Evolutionary conservation across 2,113 vertebrate genomes (phyloP), one percentile per base, ranked within the genome.

Genomic region (Calyptommatus sinebrachiatus): DNA sequence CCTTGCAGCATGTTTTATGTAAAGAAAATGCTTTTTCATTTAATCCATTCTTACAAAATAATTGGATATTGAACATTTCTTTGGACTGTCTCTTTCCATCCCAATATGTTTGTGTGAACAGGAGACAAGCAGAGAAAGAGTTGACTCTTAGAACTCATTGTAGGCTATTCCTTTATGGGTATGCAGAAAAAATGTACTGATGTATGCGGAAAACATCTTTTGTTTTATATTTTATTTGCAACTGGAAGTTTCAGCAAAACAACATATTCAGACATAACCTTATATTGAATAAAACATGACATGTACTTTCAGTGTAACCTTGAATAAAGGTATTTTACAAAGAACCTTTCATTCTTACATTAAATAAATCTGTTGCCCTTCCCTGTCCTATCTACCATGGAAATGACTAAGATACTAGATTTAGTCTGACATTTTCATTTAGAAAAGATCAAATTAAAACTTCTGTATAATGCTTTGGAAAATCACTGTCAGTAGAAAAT

Each of bases 81-180:
- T 82, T 45, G 12, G 0, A 3, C 6, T 75, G 1, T 24, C 22
- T 9, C 67, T 35, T 0, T 74, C 3, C 9, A 71, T 71, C 1
- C 24, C 4, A 26, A 0, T 0, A 31, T 8, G 41, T 83, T 82
- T 78, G 18, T 9, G 66, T n/a, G 12, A 14, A 11, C 1, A 62
- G 5, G 66, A 67, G 7, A 45, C 48, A 1, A 8, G 2, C 1
- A 29, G 67, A 3, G 76, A 16, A n/a, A 41, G 14, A 65, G 14
- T 26, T 73, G 31, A 29, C 1, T 29, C 8, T 61, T 61, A 61
- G 16, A 7, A 8, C 0, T 70, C 4, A 62, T 78, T 8, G 14
- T 77, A 41, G 29, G 75, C 61, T 50, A 35, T 78, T 8, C 86
- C 16, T 22, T 24, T 45, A 41, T 66, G 57, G 24, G 35, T 57